Evolutionary conservation across 2,888 invertebrate species (phyloP).

Genomic region (Zygothrica quintamaculata): DNA sequence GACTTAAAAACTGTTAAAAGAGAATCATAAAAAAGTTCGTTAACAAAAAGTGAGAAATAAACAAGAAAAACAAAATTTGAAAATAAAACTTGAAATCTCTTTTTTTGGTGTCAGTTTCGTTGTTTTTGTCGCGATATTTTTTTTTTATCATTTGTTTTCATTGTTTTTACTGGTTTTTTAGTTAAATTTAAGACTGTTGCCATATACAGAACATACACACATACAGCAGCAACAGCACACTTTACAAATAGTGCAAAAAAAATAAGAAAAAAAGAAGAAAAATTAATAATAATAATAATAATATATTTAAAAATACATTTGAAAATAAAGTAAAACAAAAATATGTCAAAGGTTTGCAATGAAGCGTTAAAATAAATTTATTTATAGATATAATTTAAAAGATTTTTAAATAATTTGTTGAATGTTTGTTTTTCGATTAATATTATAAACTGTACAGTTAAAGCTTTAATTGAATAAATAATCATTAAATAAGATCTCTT

Average conservation of each 20-base stretch:
- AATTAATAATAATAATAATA: constrained; percentile 22
- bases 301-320: constrained; percentile 27
- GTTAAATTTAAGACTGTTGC: constrained; percentile 49
- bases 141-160: constrained; percentile 35
- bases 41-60: not conserved
- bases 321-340: constrained; percentile 49
- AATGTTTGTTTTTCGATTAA: too few species aligned
- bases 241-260: constrained; percentile 8
- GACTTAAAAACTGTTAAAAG: constrained; percentile 2
- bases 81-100: not conserved
- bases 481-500: constrained; percentile 32
- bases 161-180: constrained; percentile 34
- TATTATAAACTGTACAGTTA: too few species aligned
- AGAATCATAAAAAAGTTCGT: not conserved
- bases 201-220: constrained; percentile 55
- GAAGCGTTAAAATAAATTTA: not conserved
- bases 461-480: constrained; percentile 49
- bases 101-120: constrained; percentile 20
- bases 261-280: too few species aligned
- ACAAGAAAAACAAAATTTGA: not conserved
- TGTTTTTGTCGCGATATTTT: constrained; percentile 39
- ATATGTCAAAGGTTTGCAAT: constrained; percentile 74
- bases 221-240: constrained; percentile 29
- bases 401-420: too few species aligned
- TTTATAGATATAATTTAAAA: too few species aligned